Percentiles rank a stretch among this genome's conserved stretches.
Conservation (phyloP, 2,888 invertebrate species). For the Arctia plantaginis region DNA sequence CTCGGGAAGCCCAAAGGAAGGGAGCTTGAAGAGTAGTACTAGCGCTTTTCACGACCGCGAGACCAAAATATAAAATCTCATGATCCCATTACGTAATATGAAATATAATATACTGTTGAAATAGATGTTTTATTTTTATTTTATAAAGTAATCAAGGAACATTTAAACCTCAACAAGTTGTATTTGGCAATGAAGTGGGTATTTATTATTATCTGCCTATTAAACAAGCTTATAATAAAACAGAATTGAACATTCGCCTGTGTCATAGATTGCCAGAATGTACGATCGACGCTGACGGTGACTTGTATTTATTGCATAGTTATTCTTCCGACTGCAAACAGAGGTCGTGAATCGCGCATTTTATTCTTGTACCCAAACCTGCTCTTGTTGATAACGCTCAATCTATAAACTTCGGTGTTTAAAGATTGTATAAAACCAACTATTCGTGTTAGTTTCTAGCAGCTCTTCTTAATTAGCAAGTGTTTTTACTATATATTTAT, state of each 20-base stretch:
- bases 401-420: constrained; percentile 43
- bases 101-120: too few species aligned
- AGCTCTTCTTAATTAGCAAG: too few species aligned
- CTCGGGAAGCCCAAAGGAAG: too few species aligned
- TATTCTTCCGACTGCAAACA: constrained; percentile 23
- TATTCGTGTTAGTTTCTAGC: constrained; percentile 13
- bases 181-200: constrained; percentile 4
- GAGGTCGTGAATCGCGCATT: constrained; percentile 34
- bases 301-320: constrained; percentile 23
- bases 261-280: constrained; percentile 10
- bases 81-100: too few species aligned
- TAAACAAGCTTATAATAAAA: neutral
- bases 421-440: constrained; percentile 40
- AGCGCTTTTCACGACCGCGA: too few species aligned
- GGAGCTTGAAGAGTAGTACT: too few species aligned
- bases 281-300: constrained; percentile 16
- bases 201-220: neutral
- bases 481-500: too few species aligned
- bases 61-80: too few species aligned
- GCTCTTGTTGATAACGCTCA: constrained; percentile 38
- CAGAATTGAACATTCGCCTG: constrained; percentile 6
- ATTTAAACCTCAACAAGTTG: neutral
- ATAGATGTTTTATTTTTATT: too few species aligned
- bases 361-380: constrained; percentile 37
- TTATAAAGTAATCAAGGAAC: too few species aligned